phyloP scores from a whole-genome alignment of 2,797 vertebrate genomes.

The Hyperoplus lanceolatus region DNA sequence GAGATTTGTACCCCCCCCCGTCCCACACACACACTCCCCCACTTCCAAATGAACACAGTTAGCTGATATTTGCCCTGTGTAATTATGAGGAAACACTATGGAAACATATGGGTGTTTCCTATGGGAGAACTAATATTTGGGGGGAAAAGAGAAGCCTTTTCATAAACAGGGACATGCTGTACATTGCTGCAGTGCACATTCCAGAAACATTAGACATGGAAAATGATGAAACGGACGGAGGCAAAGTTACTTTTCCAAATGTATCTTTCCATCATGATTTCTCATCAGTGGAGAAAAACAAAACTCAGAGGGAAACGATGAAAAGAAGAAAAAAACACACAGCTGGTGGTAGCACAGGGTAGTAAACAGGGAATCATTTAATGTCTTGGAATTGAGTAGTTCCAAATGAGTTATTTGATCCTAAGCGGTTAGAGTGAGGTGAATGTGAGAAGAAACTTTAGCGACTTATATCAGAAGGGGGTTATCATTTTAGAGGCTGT shows the following conservation, averaged over 20 bases:
- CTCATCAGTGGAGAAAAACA: conserved; percentile 48
- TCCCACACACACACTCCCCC: neutral
- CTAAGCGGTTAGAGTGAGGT: no score
- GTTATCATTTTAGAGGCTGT: no score
- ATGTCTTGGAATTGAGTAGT: no score
- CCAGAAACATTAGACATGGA: conserved; percentile 53
- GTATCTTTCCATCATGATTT: conserved; percentile 47
- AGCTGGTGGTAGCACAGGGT: neutral
- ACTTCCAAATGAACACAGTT: conserved; percentile 13
- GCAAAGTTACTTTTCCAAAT: conserved; percentile 28
- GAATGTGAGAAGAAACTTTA: no score
- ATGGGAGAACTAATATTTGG: neutral
- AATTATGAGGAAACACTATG: conserved; percentile 11
- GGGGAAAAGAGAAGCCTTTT: neutral
- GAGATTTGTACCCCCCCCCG: no score
- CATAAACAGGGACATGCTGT: conserved; percentile 17
- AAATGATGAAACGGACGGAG: conserved; percentile 39
- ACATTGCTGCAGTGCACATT: conserved; percentile 50
- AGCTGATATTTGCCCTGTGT: conserved; percentile 24
- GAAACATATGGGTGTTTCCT: conserved; percentile 1
- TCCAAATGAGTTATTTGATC: no score
- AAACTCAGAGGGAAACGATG: conserved; percentile 22
- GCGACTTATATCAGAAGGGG: no score
- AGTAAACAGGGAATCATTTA: neutral
- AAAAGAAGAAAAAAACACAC: neutral